Conservation (phyloP, 1,140 invertebrate species). For the Chelonus insularis region DNA sequence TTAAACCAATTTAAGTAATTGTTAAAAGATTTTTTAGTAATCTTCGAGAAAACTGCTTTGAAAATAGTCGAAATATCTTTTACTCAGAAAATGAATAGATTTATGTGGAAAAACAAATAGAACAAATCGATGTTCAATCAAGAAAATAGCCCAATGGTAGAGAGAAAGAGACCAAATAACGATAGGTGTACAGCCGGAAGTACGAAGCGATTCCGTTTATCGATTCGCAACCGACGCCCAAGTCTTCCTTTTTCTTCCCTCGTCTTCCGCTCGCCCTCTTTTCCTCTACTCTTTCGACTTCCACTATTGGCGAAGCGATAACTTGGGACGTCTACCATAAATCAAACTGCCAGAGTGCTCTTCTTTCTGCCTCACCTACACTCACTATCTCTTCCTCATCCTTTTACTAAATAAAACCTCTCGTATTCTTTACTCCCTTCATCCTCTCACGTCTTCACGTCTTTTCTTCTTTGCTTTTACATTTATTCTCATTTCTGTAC, state of each 20-base stretch:
- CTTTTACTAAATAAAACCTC: conserved; percentile 27
- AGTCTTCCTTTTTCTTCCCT: conserved; percentile 3
- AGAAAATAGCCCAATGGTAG: not conserved
- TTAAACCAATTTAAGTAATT: too few relatives aligned
- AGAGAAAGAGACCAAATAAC: not conserved
- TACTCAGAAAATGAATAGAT: not conserved
- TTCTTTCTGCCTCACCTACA: conserved; percentile 37
- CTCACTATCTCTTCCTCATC: conserved; percentile 26
- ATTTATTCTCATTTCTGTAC: conserved; percentile 2
- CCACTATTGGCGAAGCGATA: conserved; percentile 59
- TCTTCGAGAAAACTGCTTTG: too few relatives aligned
- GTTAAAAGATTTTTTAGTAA: too few relatives aligned
- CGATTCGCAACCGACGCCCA: conserved; percentile 25
- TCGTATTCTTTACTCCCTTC: conserved; percentile 28
- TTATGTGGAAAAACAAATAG: not conserved
- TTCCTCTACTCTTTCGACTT: conserved; percentile 36
- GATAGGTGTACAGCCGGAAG: conserved; percentile 16
- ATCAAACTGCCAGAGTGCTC: conserved; percentile 52
- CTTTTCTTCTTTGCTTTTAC: conserved; percentile 24
- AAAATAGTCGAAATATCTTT: not conserved
- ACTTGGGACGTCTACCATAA: conserved; percentile 57
- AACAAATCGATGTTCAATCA: not conserved
- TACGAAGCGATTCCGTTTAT: conserved; percentile 26
- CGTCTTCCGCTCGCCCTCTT: conserved; percentile 4
- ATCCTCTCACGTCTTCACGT: not conserved